Conservation (phyloP, 2,888 invertebrate species). For the Salticus scenicus region DNA sequence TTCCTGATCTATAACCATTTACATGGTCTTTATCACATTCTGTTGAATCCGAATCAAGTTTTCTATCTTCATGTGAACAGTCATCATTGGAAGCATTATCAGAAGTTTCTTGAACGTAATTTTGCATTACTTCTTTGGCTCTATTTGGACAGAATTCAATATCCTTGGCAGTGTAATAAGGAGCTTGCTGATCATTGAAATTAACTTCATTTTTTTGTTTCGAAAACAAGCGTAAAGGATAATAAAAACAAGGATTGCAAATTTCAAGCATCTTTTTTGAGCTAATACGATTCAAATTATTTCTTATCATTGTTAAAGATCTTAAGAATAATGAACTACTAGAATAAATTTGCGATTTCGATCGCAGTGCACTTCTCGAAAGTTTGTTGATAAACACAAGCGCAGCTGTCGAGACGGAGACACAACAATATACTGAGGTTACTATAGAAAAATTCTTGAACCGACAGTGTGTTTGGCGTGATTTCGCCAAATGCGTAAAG, state of each 20-base stretch:
- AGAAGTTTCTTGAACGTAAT: conserved; percentile 46
- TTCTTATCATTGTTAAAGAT: neutral
- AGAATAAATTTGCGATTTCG: too few species aligned
- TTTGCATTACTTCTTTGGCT: conserved; percentile 62
- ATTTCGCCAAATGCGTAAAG: too few species aligned
- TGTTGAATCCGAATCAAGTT: neutral
- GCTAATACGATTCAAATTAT: neutral
- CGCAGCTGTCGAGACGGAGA: neutral
- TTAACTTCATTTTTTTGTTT: neutral
- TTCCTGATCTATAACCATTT: conserved; percentile 83
- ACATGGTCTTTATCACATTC: conserved; percentile 78
- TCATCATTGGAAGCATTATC: conserved; percentile 26
- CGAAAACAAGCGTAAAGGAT: neutral
- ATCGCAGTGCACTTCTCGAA: too few species aligned
- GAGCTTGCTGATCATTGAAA: conserved; percentile 47
- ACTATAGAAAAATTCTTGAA: neutral
- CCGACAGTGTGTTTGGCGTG: too few species aligned
- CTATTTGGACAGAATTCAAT: conserved; percentile 59
- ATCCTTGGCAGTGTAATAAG: conserved; percentile 57
- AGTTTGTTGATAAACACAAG: neutral
- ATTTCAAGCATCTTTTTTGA: neutral
- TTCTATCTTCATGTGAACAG: neutral
- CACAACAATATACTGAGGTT: neutral
- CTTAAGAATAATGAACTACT: too few species aligned
- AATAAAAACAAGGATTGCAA: neutral